Conservation (phyloP, 2,888 invertebrate genomes). For the Xylota segnis region DNA sequence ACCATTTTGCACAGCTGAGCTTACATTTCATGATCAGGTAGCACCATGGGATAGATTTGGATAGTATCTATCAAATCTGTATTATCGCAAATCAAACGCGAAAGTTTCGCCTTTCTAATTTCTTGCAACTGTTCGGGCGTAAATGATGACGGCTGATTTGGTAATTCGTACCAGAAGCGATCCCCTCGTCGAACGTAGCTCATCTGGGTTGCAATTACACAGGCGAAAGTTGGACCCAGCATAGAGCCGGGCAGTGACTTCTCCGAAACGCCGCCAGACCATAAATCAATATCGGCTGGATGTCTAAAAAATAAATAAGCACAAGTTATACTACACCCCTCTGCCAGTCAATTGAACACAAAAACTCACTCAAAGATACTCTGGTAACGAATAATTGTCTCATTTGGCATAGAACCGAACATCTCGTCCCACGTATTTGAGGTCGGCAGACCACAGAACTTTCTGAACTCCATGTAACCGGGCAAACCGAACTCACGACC, state of each 20-base stretch:
- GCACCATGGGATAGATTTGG: constrained; percentile 95
- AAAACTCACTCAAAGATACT: constrained; percentile 91
- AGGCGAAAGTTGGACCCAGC: constrained; percentile 97
- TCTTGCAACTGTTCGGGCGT: constrained; percentile 94
- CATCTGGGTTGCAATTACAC: constrained; percentile 96
- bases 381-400: constrained; percentile 92
- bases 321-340: not conserved
- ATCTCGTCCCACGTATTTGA: constrained; percentile 91
- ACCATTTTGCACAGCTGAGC: constrained; percentile 81
- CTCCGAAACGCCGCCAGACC: constrained; percentile 97
- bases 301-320: constrained; percentile 86
- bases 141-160: constrained; percentile 96
- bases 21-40: constrained; percentile 97
- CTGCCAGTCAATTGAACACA: constrained; percentile 6
- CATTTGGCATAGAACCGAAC: constrained; percentile 94
- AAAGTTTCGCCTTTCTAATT: constrained; percentile 91
- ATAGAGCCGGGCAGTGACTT: constrained; percentile 95
- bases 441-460: constrained; percentile 94
- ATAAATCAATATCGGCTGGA: constrained; percentile 96
- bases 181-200: constrained; percentile 95
- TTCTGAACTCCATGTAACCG: constrained; percentile 96
- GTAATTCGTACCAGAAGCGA: constrained; percentile 97
- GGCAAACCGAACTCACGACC: constrained; percentile 96
- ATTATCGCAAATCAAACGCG: constrained; percentile 95
- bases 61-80: constrained; percentile 96